Conservation (phyloP, 1,140 invertebrate species). For the Orius insidiosus region DNA sequence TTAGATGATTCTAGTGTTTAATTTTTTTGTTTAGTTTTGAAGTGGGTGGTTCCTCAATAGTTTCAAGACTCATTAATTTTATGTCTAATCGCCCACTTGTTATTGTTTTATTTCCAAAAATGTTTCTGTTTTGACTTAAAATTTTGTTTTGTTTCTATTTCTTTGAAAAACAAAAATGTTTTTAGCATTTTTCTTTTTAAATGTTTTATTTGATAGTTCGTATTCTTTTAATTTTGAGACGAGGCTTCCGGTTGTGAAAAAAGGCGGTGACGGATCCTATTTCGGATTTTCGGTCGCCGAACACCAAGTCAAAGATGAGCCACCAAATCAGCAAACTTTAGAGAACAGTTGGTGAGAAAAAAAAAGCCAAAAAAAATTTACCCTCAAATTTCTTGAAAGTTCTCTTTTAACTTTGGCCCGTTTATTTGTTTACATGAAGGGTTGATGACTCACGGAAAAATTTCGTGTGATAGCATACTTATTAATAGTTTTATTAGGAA, state of each 20-base stretch:
- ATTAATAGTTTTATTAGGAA: no score
- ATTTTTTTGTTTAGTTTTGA: no score
- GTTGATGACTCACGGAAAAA: conserved; percentile 2
- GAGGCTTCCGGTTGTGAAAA: conserved; percentile 65
- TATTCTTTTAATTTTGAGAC: conserved; percentile 63
- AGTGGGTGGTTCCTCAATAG: no score
- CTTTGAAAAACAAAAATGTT: background rate
- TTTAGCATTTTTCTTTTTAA: conserved; percentile 25
- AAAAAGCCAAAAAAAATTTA: no score
- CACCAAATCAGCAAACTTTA: conserved; percentile 12
- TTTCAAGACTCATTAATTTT: background rate
- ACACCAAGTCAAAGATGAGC: conserved; percentile 39
- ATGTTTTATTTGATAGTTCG: conserved; percentile 11
- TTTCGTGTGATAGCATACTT: no score
- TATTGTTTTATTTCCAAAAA: conserved; percentile 3
- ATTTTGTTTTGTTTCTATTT: background rate
- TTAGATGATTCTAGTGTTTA: no score
- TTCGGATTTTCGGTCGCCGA: conserved; percentile 81
- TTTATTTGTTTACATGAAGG: background rate
- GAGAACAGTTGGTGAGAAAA: conserved; percentile 40
- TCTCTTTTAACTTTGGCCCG: no score
- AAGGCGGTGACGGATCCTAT: conserved; percentile 48
- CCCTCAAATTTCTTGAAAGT: no score
- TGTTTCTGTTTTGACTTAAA: background rate
- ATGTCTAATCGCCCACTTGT: background rate